Evolutionary conservation across 2,888 invertebrate genomes (phyloP).

Genomic region (Polyommatus icarus): DNA sequence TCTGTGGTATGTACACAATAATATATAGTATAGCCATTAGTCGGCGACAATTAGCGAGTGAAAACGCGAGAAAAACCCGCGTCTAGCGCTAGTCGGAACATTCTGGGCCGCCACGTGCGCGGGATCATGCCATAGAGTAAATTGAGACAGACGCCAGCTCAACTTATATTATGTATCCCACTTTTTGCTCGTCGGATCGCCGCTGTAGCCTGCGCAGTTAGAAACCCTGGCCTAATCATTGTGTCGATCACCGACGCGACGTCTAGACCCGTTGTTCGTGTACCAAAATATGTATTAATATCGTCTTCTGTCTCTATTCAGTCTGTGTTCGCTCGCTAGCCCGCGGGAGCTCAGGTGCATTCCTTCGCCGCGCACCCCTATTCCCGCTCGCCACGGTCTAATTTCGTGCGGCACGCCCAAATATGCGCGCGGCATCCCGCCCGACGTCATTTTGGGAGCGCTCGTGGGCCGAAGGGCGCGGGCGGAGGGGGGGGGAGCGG

Average conservation of each 20-base stretch:
- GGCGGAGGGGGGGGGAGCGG: slow-evolving; percentile 52
- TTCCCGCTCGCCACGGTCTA: slow-evolving; percentile 54
- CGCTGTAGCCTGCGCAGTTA: no score
- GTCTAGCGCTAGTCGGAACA: slow-evolving; percentile 4
- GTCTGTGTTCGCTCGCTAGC: slow-evolving; percentile 50
- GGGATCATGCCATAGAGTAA: not conserved
- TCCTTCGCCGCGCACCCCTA: slow-evolving; percentile 50
- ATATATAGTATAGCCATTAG: no score
- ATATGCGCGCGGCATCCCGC: slow-evolving; percentile 71
- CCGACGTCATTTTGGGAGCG: slow-evolving; percentile 49
- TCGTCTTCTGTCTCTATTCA: slow-evolving; percentile 39
- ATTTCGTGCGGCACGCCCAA: slow-evolving; percentile 55
- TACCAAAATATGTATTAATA: no score
- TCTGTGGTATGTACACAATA: no score
- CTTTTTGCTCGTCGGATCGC: not conserved
- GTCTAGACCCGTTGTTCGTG: no score
- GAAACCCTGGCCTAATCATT: no score
- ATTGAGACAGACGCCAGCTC: not conserved
- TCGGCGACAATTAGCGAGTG: not conserved
- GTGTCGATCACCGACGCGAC: no score
- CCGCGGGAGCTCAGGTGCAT: slow-evolving; percentile 71
- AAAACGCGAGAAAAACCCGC: slow-evolving; percentile 1
- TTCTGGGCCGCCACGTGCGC: slow-evolving; percentile 4
- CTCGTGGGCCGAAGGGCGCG: slow-evolving; percentile 51
- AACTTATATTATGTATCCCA: not conserved